Conservation (phyloP, 2,888 invertebrate genomes). For the Coleophora flavipennella region DNA sequence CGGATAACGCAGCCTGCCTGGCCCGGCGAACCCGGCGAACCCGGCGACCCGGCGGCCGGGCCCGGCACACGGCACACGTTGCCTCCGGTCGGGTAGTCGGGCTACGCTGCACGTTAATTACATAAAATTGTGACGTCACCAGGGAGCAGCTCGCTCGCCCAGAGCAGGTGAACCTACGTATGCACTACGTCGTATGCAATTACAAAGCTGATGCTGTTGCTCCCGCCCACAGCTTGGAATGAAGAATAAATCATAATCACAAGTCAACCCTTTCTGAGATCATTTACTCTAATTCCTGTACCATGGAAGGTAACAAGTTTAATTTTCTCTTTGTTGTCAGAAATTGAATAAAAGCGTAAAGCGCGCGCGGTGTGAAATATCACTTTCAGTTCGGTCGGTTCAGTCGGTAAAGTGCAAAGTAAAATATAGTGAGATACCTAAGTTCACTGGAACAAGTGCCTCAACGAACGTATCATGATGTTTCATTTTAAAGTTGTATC, state of each 20-base stretch:
- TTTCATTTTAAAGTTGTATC: slow-evolving; percentile 1
- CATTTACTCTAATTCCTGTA: background rate
- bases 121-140: slow-evolving; percentile 55
- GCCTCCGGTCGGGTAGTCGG: slow-evolving; percentile 12
- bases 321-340: background rate
- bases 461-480: slow-evolving; percentile 14
- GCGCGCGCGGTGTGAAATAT: slow-evolving; percentile 13
- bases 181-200: no score
- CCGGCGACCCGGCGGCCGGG: no score
- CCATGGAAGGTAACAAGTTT: no score
- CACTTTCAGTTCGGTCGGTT: slow-evolving; percentile 19
- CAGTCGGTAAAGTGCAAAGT: slow-evolving; percentile 16
- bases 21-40: slow-evolving; percentile 23
- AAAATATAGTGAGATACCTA: no score
- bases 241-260: background rate
- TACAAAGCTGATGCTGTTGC: no score
- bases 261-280: background rate
- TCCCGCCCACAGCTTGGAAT: no score
- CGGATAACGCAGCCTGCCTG: slow-evolving; percentile 43
- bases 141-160: slow-evolving; percentile 31
- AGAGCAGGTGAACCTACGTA: slow-evolving; percentile 35
- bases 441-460: slow-evolving; percentile 8
- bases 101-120: slow-evolving; percentile 45
- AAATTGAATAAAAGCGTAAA: slow-evolving; percentile 5
- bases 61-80: slow-evolving; percentile 24